Evolutionary conservation across 2,888 invertebrate genomes (phyloP), one percentile per base, ranked within the genome.

Genomic region (Mactromeris polynyma): DNA sequence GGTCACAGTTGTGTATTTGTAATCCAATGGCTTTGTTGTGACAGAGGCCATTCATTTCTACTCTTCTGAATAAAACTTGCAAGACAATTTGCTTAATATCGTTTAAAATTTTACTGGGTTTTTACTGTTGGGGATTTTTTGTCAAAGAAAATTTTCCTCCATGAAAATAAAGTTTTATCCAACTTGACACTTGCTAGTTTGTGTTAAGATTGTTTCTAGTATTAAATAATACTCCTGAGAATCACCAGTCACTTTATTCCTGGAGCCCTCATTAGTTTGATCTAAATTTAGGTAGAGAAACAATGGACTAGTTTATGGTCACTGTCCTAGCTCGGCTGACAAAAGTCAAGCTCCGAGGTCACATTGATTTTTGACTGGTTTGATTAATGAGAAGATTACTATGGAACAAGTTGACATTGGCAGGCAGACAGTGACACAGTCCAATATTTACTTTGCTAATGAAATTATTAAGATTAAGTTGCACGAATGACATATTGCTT

Each of bases 401-500:
- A 54, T 46, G 58, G 85, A 80, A 42, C 80, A 85, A 58, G 80
- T 40, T 85, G 85, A 85, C 85, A 80, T 80, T 85, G 80, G 80
- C 69, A 58, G 80, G 42, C 42, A 54, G 80, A 79, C 79, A 80
- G 85, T 85, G 80, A 64, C 85, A 85, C 80, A 85, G 85, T 80
- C 85, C 64, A 81, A 85, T 85, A 64, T 85, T 85, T 85, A 80
- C 80, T 85, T 80, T 31, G n/a, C 80, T 85, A 85, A 85, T 85
- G 85, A 85, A 85, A 64, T 64, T 85, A 80, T 80, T 85, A 42
- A 64, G n/a, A 64, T 80, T 58, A 46, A 11, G 77, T 64, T 80
- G 40, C 78, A 51, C 58, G 36, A 36, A 69, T 58, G 80, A 79
- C 85, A 85, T 54, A 69, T 64, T 85, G 80, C 33, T 64, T 64